These are phyloP conservation scores for Sebastes flavidus DNA, from an alignment of 2,797 vertebrate species.

Conservation along the genomic window DNA sequence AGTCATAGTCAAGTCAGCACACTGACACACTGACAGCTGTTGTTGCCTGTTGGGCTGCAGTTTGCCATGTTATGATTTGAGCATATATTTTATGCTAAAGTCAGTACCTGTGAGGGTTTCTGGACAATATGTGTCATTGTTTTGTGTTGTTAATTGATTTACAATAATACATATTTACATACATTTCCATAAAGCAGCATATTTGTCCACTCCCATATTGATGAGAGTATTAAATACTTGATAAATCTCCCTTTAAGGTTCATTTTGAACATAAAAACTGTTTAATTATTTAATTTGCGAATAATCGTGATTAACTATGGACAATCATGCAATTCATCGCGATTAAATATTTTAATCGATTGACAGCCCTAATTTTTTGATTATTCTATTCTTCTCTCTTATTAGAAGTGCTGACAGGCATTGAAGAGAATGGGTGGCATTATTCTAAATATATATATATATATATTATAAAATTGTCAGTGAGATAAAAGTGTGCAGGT, in stretches of 20 bases:
- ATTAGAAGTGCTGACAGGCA: not conserved
- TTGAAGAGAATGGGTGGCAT: not conserved
- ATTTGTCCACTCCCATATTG: rapidly evolving
- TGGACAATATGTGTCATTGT: no score
- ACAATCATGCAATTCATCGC: rapidly evolving
- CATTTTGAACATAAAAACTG: no score
- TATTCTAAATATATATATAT: not conserved
- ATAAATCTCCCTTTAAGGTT: no score
- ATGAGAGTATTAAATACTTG: no score
- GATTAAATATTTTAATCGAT: no score
- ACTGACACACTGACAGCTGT: no score
- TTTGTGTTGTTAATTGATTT: no score
- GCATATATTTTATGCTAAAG: rapidly evolving
- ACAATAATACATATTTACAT: rapidly evolving
- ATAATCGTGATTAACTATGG: not conserved
- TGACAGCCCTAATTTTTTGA: not conserved
- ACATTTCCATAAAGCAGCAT: rapidly evolving
- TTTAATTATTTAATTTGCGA: no score
- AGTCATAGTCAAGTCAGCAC: no score
- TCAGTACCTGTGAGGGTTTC: no score
- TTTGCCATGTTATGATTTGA: no score
- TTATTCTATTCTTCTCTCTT: not conserved
- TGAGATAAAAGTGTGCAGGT: not conserved
- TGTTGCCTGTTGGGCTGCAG: no score
- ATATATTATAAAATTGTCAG: not conserved